These are phyloP conservation scores for Pristionchus exspectatus DNA, from an alignment of 2,888 invertebrate genomes.

Conservation along the genomic window DNA sequence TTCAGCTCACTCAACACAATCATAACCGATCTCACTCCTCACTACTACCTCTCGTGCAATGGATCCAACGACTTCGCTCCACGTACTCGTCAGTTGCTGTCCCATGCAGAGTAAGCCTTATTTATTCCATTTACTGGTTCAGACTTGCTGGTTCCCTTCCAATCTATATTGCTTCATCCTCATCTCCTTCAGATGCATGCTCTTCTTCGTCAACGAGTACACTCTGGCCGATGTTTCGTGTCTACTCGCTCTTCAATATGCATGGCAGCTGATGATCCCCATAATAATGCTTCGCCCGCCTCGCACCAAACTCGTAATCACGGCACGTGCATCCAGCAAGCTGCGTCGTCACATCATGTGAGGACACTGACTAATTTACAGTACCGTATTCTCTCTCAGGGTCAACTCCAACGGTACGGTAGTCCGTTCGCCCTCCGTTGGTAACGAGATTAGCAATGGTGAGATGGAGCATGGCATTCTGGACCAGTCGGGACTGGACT, in stretches of 20 bases:
- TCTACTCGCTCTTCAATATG: slow-evolving; percentile 68
- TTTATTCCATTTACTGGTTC: not conserved
- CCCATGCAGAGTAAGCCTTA: slow-evolving; percentile 47
- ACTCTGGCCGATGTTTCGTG: slow-evolving; percentile 69
- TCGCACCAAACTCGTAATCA: slow-evolving; percentile 67
- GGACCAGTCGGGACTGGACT: slow-evolving; percentile 59
- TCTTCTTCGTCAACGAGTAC: slow-evolving; percentile 72
- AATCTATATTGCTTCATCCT: not conserved
- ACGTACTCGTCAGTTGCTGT: not conserved
- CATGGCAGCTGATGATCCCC: slow-evolving; percentile 70
- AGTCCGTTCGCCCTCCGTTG: slow-evolving; percentile 39
- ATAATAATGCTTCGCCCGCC: slow-evolving; percentile 71
- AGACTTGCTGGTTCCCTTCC: too few relatives aligned
- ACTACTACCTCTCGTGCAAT: slow-evolving; percentile 68
- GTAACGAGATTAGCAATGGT: not conserved
- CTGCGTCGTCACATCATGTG: slow-evolving; percentile 23
- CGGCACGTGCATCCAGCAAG: slow-evolving; percentile 29
- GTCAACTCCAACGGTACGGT: slow-evolving; percentile 50
- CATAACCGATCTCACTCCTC: slow-evolving; percentile 64
- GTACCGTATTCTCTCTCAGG: slow-evolving; percentile 5
- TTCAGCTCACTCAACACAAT: slow-evolving; percentile 64
- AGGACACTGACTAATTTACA: not conserved
- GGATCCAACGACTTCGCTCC: slow-evolving; percentile 20
- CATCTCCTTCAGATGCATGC: slow-evolving; percentile 42
- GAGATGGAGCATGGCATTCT: not conserved